Conservation (phyloP, 1,140 invertebrate genomes). For the Bombus pyrosoma region DNA sequence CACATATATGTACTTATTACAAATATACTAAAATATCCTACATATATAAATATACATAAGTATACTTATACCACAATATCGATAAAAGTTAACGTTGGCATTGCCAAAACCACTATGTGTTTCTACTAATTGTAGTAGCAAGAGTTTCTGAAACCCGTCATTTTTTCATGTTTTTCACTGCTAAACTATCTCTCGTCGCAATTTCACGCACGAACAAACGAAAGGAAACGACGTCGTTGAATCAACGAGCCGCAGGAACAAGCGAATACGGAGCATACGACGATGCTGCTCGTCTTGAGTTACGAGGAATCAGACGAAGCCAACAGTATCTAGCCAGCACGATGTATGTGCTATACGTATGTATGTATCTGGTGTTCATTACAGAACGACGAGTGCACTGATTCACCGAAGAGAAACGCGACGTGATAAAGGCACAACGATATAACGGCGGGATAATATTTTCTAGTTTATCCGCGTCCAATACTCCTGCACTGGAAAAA, state of each 20-base stretch:
- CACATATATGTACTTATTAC: too few relatives aligned
- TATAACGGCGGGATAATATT: constrained; percentile 51
- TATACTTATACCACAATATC: too few relatives aligned
- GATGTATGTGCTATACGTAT: too few relatives aligned
- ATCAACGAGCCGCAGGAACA: not conserved
- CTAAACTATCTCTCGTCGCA: too few relatives aligned
- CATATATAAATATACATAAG: too few relatives aligned
- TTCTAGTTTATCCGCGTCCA: constrained; percentile 44
- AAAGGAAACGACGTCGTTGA: not conserved
- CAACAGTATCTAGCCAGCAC: too few relatives aligned
- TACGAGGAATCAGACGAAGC: not conserved
- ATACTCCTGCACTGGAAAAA: constrained; percentile 12
- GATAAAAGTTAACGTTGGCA: too few relatives aligned
- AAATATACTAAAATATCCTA: too few relatives aligned
- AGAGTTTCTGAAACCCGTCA: too few relatives aligned
- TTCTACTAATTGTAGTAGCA: too few relatives aligned
- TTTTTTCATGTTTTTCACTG: too few relatives aligned
- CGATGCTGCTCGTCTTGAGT: not conserved
- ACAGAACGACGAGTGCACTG: not conserved
- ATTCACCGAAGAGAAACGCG: not conserved
- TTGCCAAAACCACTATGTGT: too few relatives aligned
- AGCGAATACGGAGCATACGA: not conserved
- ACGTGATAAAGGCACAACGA: constrained; percentile 27
- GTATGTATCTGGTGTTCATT: constrained; percentile 15
- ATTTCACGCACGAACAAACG: not conserved